Evolutionary conservation across 2,113 vertebrate species (phyloP).

Genomic region (Gnathonemus echidnorhynchus): DNA sequence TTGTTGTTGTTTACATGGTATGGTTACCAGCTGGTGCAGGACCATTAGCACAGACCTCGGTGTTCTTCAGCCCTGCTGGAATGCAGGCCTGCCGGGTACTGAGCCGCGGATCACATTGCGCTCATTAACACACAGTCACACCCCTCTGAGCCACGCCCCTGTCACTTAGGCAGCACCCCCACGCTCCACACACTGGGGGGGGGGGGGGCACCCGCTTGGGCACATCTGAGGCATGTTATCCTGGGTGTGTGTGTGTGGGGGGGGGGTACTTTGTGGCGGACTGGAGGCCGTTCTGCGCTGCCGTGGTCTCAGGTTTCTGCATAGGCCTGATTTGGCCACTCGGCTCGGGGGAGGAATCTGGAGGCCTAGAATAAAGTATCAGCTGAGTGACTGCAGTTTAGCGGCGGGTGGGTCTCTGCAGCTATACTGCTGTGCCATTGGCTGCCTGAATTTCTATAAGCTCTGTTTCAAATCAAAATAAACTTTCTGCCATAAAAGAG

Average conservation of each 20-base stretch:
- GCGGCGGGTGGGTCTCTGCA: not conserved
- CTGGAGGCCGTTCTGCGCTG: not conserved
- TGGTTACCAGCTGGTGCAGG: not conserved
- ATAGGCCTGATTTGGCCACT: not conserved
- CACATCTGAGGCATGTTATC: not conserved
- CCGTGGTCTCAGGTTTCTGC: not conserved
- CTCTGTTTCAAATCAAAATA: not conserved
- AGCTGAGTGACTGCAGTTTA: not conserved
- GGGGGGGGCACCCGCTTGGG: not conserved
- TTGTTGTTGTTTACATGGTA: not conserved
- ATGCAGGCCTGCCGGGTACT: not conserved
- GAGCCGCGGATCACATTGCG: not conserved
- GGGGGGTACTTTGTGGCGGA: not conserved
- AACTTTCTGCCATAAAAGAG: not conserved
- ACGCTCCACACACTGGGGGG: not conserved
- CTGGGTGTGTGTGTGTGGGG: not conserved
- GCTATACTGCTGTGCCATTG: not conserved
- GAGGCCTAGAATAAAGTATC: not conserved
- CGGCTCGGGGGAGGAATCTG: not conserved
- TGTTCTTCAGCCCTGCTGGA: not conserved
- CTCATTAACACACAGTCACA: not conserved
- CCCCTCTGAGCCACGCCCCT: not conserved
- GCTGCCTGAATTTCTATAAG: not conserved
- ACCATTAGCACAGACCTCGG: not conserved
- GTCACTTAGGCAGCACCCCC: not conserved